These are phyloP conservation scores for Lydus trimaculatus DNA, from an alignment of 2,888 invertebrate species.

Conservation along the genomic window DNA sequence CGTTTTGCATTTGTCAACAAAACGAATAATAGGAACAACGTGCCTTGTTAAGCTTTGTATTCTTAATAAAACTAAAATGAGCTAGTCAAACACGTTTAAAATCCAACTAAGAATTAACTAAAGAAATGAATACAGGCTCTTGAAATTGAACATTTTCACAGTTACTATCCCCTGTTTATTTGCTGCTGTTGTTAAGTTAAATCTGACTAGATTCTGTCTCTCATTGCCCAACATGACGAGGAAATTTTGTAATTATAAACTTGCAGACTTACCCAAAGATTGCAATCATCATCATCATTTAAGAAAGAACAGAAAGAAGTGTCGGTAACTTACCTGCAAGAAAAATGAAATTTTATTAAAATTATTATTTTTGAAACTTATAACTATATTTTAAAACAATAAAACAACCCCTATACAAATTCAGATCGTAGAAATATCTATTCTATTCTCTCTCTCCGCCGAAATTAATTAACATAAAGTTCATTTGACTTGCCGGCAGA, in stretches of 20 bases:
- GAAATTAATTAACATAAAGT: conserved; percentile 30
- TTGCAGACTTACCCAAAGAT: neutral
- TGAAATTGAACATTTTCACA: too few species aligned
- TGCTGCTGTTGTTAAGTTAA: too few species aligned
- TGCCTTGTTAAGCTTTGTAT: too few species aligned
- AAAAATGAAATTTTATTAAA: neutral
- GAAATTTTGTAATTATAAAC: neutral
- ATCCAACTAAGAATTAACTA: too few species aligned
- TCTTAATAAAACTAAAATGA: too few species aligned
- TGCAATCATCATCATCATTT: neutral
- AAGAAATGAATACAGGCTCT: too few species aligned
- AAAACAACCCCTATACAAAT: neutral
- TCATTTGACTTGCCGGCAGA: conserved; percentile 25
- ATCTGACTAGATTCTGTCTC: too few species aligned
- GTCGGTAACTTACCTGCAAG: neutral
- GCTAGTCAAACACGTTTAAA: too few species aligned
- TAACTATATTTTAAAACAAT: conserved; percentile 9
- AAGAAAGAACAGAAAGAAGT: neutral
- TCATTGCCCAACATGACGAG: too few species aligned
- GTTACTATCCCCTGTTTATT: too few species aligned
- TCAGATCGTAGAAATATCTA: conserved; percentile 3
- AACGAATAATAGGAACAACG: too few species aligned
- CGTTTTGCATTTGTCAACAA: too few species aligned
- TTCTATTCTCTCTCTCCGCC: conserved; percentile 9
- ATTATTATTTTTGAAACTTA: conserved; percentile 1